Conservation (phyloP, 2,113 vertebrate genomes). For the Myotis yumanensis region DNA sequence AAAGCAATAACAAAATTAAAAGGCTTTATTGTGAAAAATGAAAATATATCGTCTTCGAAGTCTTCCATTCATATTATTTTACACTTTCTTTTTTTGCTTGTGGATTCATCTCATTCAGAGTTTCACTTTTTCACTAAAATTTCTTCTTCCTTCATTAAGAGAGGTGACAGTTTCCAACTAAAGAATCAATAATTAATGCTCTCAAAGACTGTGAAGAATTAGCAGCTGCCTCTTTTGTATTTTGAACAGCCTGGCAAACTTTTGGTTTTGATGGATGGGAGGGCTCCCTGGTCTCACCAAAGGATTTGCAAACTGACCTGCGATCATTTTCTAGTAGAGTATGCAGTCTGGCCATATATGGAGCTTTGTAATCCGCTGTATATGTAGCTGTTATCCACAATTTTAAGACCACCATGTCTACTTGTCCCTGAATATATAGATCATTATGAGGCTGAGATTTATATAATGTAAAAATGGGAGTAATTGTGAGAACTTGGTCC, state of each 20-base stretch:
- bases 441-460: neutral
- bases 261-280: neutral
- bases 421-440: neutral
- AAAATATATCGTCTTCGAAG: neutral
- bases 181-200: neutral
- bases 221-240: neutral
- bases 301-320: neutral
- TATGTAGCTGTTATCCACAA: neutral
- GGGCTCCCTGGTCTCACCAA: neutral
- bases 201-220: neutral
- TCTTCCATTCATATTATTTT: neutral
- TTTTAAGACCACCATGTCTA: neutral
- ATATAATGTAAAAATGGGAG: neutral
- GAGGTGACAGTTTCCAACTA: neutral
- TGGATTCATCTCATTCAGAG: neutral
- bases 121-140: neutral
- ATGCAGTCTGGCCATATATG: neutral
- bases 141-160: neutral
- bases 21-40: neutral
- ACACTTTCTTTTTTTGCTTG: neutral
- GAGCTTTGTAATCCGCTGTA: neutral
- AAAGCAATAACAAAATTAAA: neutral
- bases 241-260: neutral
- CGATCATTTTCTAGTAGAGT: neutral
- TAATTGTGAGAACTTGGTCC: neutral